Conservation (phyloP, 2,113 vertebrate genomes). For the Pseudonaja textilis region DNA sequence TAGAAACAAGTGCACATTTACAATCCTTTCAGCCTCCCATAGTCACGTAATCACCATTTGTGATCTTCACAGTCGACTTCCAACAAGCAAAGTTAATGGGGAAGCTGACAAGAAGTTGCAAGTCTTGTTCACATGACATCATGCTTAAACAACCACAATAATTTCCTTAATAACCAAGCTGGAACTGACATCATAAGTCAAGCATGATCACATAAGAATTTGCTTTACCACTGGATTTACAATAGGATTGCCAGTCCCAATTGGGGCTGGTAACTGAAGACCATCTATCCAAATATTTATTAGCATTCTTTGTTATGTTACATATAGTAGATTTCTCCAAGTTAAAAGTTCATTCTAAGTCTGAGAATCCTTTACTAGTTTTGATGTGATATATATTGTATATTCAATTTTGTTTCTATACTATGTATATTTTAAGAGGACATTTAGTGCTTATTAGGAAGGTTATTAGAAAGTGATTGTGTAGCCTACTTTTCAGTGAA, state of each 20-base stretch:
- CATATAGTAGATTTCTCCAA: not conserved
- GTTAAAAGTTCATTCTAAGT: not conserved
- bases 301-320: not conserved
- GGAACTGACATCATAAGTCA: not conserved
- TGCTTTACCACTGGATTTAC: not conserved
- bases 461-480: not conserved
- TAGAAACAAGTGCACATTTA: not conserved
- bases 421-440: not conserved
- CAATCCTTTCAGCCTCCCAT: not conserved
- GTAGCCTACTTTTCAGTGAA: not conserved
- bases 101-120: not conserved
- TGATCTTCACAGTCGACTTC: not conserved
- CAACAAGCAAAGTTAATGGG: not conserved
- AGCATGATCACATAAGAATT: not conserved
- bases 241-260: not conserved
- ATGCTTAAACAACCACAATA: not conserved
- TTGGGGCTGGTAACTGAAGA: not conserved
- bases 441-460: not conserved
- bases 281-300: not conserved
- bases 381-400: not conserved
- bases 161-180: not conserved
- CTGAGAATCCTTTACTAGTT: not conserved
- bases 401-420: not conserved
- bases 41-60: not conserved
- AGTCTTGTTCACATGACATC: not conserved